phyloP scores from a whole-genome alignment of 2,888 invertebrate genomes.

The Tiliacea citrago region DNA sequence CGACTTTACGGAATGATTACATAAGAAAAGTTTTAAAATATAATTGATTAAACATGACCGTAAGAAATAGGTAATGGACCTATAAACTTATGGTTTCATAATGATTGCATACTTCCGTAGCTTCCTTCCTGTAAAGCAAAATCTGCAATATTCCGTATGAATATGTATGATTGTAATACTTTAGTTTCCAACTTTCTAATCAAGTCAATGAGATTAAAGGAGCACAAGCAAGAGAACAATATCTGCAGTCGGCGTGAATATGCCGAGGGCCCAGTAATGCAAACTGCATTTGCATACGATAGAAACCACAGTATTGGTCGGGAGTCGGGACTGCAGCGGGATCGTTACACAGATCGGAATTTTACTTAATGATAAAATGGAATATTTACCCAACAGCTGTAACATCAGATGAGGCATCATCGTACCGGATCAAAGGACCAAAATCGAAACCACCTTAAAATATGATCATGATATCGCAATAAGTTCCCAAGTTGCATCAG shows the following conservation, averaged over 20 bases:
- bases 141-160: constrained; percentile 7
- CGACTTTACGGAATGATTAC: constrained; percentile 61
- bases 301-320: constrained; percentile 40
- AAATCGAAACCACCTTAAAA: background rate
- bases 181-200: constrained; percentile 35
- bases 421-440: background rate
- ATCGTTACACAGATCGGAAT: constrained; percentile 34
- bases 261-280: background rate
- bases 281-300: constrained; percentile 26
- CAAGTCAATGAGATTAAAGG: constrained; percentile 31
- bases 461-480: constrained; percentile 50
- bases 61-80: constrained; percentile 18
- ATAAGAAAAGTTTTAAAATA: constrained; percentile 60
- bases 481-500: constrained; percentile 82
- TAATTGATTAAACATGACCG: constrained; percentile 32
- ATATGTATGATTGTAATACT: constrained; percentile 28
- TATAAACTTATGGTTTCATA: constrained; percentile 29
- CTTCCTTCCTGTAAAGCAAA: constrained; percentile 15
- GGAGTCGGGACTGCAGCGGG: constrained; percentile 41
- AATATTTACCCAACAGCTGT: background rate
- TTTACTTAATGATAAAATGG: background rate
- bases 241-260: constrained; percentile 32
- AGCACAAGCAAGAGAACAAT: constrained; percentile 29
- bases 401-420: background rate
- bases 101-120: constrained; percentile 17